phyloP scores from a whole-genome alignment of 2,113 vertebrate species.

The Varanus salvator region DNA sequence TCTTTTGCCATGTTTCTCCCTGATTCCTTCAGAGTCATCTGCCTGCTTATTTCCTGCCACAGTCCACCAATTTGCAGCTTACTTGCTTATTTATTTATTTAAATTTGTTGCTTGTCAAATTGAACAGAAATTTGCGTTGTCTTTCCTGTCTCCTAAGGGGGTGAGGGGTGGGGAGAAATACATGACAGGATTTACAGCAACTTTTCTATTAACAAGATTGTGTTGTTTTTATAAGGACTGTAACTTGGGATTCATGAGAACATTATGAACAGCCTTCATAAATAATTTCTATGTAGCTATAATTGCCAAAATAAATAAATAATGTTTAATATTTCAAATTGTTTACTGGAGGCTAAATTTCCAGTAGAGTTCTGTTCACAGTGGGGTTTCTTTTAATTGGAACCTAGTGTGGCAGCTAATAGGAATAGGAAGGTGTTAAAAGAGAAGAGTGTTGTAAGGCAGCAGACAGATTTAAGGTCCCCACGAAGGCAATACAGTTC shows the following conservation, averaged over 20 bases:
- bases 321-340: conserved; percentile 26
- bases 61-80: too few relatives aligned
- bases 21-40: not conserved
- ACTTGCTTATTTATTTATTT: too few relatives aligned
- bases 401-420: conserved; percentile 32
- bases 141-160: not conserved
- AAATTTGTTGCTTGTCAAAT: conserved; percentile 7
- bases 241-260: conserved; percentile 39
- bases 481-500: rapidly evolving
- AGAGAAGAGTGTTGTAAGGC: not conserved
- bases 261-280: conserved; percentile 20
- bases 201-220: conserved; percentile 37
- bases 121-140: conserved; percentile 6
- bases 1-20: not conserved
- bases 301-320: conserved; percentile 56
- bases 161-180: not conserved
- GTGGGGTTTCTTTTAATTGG: conserved; percentile 30
- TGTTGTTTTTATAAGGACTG: conserved; percentile 53
- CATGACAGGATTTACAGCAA: conserved; percentile 36
- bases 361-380: conserved; percentile 36
- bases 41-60: not conserved
- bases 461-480: not conserved
- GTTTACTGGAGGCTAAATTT: conserved; percentile 31
- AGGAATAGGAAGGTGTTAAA: not conserved
- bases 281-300: conserved; percentile 42